phyloP scores from a whole-genome alignment of 2,888 invertebrate genomes.

The Erannis defoliaria region DNA sequence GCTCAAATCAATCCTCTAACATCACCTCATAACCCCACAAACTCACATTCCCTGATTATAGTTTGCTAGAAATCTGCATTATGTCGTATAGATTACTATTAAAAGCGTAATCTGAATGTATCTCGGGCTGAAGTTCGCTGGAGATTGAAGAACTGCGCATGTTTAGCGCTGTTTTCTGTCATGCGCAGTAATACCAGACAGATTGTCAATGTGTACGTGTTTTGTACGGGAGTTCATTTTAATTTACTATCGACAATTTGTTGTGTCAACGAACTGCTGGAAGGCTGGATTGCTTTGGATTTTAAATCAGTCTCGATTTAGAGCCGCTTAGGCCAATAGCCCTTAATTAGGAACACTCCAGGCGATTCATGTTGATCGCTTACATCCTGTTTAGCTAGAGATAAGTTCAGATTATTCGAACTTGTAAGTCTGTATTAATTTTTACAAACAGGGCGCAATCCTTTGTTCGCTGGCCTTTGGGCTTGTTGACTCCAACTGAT shows the following conservation, averaged over 20 bases:
- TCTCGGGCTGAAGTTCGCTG: constrained; percentile 73
- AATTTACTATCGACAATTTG: constrained; percentile 75
- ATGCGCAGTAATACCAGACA: constrained; percentile 65
- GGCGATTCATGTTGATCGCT: constrained; percentile 44
- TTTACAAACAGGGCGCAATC: no score
- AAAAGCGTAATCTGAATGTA: constrained; percentile 66
- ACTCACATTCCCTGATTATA: constrained; percentile 45
- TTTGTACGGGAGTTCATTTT: constrained; percentile 60
- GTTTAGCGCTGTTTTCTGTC: background rate
- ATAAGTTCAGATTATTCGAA: background rate
- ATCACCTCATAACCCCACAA: constrained; percentile 66
- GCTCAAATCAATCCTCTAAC: constrained; percentile 27
- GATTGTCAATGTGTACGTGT: no score
- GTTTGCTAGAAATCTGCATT: constrained; percentile 59
- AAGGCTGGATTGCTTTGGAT: constrained; percentile 10
- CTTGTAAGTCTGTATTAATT: background rate
- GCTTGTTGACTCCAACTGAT: background rate
- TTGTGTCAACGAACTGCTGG: constrained; percentile 72
- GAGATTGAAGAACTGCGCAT: constrained; percentile 73
- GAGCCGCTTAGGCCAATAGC: constrained; percentile 17
- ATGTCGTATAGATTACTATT: constrained; percentile 57
- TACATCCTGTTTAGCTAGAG: constrained; percentile 48
- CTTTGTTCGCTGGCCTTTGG: background rate
- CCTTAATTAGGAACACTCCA: constrained; percentile 17
- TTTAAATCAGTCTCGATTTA: constrained; percentile 29